Evolutionary conservation across 2,113 vertebrate genomes (phyloP), one percentile per base, ranked within the genome.

Genomic region (Chiloscyllium plagiosum): DNA sequence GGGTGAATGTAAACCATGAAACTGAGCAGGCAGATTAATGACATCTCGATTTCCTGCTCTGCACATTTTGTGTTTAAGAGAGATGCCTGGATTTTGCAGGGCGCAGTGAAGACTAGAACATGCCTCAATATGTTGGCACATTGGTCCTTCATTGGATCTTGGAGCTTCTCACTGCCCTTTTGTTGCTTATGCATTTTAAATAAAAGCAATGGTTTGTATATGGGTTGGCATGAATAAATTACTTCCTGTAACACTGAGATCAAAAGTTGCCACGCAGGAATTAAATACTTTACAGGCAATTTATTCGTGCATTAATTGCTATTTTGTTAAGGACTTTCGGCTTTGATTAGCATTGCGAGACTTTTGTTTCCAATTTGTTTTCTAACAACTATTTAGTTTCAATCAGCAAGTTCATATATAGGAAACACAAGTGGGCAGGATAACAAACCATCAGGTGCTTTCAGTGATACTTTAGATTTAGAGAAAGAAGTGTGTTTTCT

Each of bases 31-130:
- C 80, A 89, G 56, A 33, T 6, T 0, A 65, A 15, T 19, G 26
- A 52, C 56, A 7, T 90, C 52, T 19, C 10, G 47, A 87, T 52
- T 52, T 89, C 50, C 24, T 56, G 8, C 47, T 19, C 87, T n/a
- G 52, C 8, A 2, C 33, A 93, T 93, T 68, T 20, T 93, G 89
- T 93, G 89, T 61, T 93, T 68, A 93, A 93, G 61, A 93, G 66
- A 66, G 37, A 68, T 66, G 61, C 5, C 33, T 47, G 33, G n/a
- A 37, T 93, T 68, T 37, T n/a, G 87, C 17, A 22, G 33, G 61
- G 4, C 22, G 29, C 33, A 66, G 0, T n/a, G 56, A n/a, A 68
- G 13, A 6, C 89, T 6, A 61, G 17, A 7, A 37, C 61, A 93
- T 93, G 89, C 56, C 33, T 92, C 29, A 42, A 19, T 66, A 93